These are phyloP conservation scores for Sorex maritimensis DNA, from an alignment of 2,797 vertebrate genomes.

Conservation along the genomic window DNA sequence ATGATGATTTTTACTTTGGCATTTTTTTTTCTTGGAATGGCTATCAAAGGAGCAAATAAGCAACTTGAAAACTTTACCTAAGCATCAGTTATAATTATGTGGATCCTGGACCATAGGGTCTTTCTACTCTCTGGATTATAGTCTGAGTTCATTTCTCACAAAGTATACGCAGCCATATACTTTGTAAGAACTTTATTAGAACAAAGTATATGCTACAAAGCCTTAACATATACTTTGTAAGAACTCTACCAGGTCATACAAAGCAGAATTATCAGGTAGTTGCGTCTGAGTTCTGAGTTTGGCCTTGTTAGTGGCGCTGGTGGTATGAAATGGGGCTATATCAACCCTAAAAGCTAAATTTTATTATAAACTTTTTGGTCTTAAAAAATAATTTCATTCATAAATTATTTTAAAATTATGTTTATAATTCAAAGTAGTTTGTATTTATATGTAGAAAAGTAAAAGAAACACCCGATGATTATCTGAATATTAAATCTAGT, in stretches of 20 bases:
- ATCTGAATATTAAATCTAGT: conserved; percentile 48
- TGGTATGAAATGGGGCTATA: background rate
- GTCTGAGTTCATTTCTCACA: background rate
- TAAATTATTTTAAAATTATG: background rate
- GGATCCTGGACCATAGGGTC: background rate
- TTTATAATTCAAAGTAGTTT: conserved; percentile 22
- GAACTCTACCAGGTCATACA: background rate
- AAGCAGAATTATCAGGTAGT: background rate
- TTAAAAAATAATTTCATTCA: conserved; percentile 14
- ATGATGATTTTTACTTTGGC: conserved; percentile 12
- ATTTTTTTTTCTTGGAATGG: conserved; percentile 11
- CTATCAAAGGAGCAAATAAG: background rate
- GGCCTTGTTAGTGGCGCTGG: background rate
- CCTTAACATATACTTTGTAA: background rate
- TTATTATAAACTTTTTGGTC: background rate
- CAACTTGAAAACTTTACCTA: background rate
- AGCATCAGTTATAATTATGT: background rate
- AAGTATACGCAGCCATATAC: background rate
- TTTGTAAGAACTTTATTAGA: too few species aligned
- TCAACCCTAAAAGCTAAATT: background rate
- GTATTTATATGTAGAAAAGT: background rate
- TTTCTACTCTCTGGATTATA: background rate
- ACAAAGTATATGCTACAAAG: too few species aligned
- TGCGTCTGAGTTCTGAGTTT: fast-evolving
- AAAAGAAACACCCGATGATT: background rate